Base-by-base conservation (phyloP, 2,797 vertebrate species). In the Percopsis omiscomaycus region DNA sequence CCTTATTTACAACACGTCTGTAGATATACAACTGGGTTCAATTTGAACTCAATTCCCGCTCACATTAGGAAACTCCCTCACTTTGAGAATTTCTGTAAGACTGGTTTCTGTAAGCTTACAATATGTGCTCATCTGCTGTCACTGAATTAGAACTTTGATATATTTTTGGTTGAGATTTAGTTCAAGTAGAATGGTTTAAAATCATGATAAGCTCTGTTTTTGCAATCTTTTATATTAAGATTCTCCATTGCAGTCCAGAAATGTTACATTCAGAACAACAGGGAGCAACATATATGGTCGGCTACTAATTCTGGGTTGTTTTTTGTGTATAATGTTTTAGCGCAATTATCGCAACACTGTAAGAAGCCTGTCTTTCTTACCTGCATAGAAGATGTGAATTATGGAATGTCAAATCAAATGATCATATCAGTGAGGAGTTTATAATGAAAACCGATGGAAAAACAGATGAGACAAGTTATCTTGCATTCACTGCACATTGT, bases 201-300 rank as follows among this genome's bases (percentile, higher is more conserved):
- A n/a, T n/a, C n/a, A n/a, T n/a, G n/a, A 1, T 48, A 11, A 11
- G 13, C 51, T n/a, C 22, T 56, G 6, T n/a, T 27, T 67, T 62
- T 30, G 27, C 48, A 29, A 70, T 59, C 56, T 61, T 68, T 27
- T 77, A n/a, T n/a, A n/a, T n/a, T n/a, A n/a, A 74, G 60, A 72
- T 57, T 27, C 32, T 48, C 13, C 37, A 29, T 58, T 67, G 46
- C 53, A 46, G 32, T 56, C 47, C 66, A 60, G 57, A 12, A 47
- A 42, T 67, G 74, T 57, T 55, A 64, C 74, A 74, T 73, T 71
- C 68, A 58, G 50, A 12, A 14, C 61, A 66, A 53, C 60, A 6
- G 11, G 4, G n/a, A 22, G 22, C 42, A 30, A 13, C 28, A 56
- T 45, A 59, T 49, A 37, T 30, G 8, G 6, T 30, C 42, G 32